Conservation (phyloP, 2,797 vertebrate species). For the Acropternis orthonyx region DNA sequence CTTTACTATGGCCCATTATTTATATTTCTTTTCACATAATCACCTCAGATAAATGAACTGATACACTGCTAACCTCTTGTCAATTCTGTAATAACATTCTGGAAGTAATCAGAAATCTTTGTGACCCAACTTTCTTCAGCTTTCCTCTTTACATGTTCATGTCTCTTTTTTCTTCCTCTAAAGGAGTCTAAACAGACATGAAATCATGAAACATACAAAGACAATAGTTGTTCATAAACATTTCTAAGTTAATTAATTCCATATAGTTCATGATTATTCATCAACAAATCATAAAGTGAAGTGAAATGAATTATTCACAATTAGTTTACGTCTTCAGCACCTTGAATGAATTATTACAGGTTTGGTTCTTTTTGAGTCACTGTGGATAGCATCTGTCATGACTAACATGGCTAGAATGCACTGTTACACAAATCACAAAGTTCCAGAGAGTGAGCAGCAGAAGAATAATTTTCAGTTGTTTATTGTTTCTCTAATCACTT, state of each 20-base stretch:
- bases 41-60: neutral
- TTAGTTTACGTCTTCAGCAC: slow-evolving; percentile 59
- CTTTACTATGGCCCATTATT: neutral
- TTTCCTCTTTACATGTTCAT: neutral
- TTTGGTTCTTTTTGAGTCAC: slow-evolving; percentile 51
- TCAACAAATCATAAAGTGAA: slow-evolving; percentile 12
- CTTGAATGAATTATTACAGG: slow-evolving; percentile 68
- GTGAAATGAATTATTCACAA: slow-evolving; percentile 62
- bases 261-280: slow-evolving; percentile 48
- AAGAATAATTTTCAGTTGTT: slow-evolving; percentile 42
- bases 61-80: slow-evolving; percentile 6
- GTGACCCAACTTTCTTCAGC: neutral
- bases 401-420: slow-evolving; percentile 30
- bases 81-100: neutral
- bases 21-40: neutral
- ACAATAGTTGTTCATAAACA: slow-evolving; percentile 56
- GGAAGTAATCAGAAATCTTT: neutral
- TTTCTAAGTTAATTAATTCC: slow-evolving; percentile 54
- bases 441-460: neutral
- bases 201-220: slow-evolving; percentile 36
- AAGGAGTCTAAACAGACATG: neutral
- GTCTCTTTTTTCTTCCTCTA: neutral
- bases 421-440: slow-evolving; percentile 13
- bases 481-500: slow-evolving; percentile 50
- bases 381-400: neutral